Conservation (phyloP, 2,888 invertebrate species). For the Syrphus vitripennis region DNA sequence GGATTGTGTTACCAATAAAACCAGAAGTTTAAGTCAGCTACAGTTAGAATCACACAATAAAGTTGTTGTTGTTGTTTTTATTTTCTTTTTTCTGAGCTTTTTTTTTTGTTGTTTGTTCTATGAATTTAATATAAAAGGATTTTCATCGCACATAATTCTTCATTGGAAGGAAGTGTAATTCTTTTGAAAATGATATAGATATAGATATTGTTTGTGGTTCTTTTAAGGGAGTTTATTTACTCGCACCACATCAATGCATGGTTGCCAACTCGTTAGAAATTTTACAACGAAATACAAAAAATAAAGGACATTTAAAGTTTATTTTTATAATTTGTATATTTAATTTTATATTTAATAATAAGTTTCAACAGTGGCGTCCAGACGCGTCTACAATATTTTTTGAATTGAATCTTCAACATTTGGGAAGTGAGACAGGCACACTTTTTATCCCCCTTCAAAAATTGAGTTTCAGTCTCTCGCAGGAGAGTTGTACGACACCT, state of each 20-base stretch:
- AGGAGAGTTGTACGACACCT: too few relatives aligned
- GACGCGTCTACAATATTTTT: too few relatives aligned
- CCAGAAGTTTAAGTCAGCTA: conserved; percentile 22
- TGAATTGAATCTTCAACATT: too few relatives aligned
- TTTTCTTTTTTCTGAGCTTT: background rate
- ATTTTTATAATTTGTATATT: too few relatives aligned
- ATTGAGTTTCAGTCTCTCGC: too few relatives aligned
- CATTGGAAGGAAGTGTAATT: conserved; percentile 7
- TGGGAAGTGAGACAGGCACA: too few relatives aligned
- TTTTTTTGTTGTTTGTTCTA: conserved; percentile 7
- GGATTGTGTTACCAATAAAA: conserved; percentile 36
- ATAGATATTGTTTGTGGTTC: conserved; percentile 18
- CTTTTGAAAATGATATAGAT: conserved; percentile 17
- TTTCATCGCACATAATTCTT: conserved; percentile 5
- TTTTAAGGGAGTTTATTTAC: background rate
- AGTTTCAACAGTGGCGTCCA: too few relatives aligned
- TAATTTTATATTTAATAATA: too few relatives aligned
- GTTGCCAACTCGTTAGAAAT: background rate
- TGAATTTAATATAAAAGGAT: conserved; percentile 44
- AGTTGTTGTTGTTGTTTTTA: background rate
- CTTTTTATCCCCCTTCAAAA: too few relatives aligned
- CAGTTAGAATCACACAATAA: background rate
- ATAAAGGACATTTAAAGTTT: too few relatives aligned
- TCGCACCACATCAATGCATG: background rate
- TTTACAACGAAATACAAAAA: too few relatives aligned